phyloP scores from a whole-genome alignment of 2,113 vertebrate genomes.

The Sterrhoptilus dennistouni region DNA sequence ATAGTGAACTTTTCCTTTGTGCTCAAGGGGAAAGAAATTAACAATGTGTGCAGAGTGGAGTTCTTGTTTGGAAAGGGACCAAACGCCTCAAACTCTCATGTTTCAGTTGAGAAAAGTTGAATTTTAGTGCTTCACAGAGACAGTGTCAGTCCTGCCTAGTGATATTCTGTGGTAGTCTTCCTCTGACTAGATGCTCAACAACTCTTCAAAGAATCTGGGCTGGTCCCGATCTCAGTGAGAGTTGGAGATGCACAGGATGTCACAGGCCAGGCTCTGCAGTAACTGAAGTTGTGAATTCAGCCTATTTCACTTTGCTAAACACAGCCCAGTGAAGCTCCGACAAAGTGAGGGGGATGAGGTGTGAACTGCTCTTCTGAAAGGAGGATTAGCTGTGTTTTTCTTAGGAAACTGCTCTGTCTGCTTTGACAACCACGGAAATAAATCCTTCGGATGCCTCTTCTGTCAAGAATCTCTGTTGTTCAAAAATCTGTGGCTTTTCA shows the following conservation, averaged over 20 bases:
- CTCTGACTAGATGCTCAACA: background rate
- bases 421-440: background rate
- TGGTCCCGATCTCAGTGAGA: background rate
- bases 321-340: background rate
- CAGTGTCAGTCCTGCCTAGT: background rate
- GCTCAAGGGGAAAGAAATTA: background rate
- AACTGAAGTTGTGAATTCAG: background rate
- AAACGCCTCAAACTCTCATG: background rate
- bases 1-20: background rate
- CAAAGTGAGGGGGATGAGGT: background rate
- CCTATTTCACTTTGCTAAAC: background rate
- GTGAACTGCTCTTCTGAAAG: slow-evolving; percentile 8
- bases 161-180: background rate
- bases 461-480: background rate
- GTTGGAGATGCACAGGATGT: background rate
- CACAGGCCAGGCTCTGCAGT: background rate
- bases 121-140: background rate
- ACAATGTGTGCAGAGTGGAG: background rate
- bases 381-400: background rate
- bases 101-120: background rate
- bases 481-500: background rate
- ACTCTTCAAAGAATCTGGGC: background rate
- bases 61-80: background rate
- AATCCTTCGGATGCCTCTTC: background rate
- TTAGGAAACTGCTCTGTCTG: background rate